These are phyloP conservation scores for Pyrrhosoma nymphula DNA, from an alignment of 2,888 invertebrate species.

Conservation along the genomic window DNA sequence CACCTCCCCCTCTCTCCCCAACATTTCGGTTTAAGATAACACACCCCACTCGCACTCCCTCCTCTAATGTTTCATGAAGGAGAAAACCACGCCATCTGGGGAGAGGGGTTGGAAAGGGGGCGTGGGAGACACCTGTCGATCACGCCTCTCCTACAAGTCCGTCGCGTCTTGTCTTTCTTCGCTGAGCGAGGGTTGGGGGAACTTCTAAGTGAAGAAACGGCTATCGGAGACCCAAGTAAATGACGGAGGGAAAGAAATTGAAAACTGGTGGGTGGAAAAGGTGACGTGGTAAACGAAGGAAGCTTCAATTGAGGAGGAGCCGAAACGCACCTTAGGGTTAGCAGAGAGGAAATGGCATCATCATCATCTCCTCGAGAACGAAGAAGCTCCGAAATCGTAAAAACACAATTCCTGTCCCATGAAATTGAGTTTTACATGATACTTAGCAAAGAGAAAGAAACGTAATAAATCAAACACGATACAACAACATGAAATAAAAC, in stretches of 20 bases:
- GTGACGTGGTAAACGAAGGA: too few relatives aligned
- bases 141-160: neutral
- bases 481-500: too few relatives aligned
- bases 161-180: neutral
- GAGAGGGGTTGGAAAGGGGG: neutral
- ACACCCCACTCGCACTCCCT: neutral
- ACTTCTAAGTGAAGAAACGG: neutral
- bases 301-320: too few relatives aligned
- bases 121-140: neutral
- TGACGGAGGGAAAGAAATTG: neutral
- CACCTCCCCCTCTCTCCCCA: neutral
- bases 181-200: neutral
- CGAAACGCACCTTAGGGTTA: too few relatives aligned
- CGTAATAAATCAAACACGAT: too few relatives aligned
- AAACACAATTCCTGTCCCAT: too few relatives aligned
- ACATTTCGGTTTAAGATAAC: neutral
- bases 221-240: neutral
- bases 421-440: too few relatives aligned
- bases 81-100: neutral
- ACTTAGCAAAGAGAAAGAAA: too few relatives aligned
- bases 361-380: too few relatives aligned
- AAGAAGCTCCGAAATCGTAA: too few relatives aligned
- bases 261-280: too few relatives aligned
- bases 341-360: too few relatives aligned
- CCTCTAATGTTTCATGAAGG: neutral